Evolutionary conservation across 1,140 invertebrate species (phyloP), one percentile per base, ranked within the genome.

Genomic region (Megathymus violae): DNA sequence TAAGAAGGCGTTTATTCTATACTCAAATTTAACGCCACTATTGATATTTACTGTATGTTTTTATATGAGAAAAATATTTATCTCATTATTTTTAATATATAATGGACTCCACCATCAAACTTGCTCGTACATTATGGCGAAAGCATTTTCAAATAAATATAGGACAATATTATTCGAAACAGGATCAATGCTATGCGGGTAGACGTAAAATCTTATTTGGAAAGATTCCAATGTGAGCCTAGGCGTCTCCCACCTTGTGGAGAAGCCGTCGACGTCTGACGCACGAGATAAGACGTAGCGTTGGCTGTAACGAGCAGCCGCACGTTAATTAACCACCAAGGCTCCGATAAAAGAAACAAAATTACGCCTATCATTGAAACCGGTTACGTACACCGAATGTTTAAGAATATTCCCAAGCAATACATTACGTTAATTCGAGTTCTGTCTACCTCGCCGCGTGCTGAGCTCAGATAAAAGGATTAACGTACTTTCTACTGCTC

Each of bases 1-100:
- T 86, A 88, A 83, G 75, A 76, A 78, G 59, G 76, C 80, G 81
- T 78, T 87, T 89, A 80, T 72, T 83, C 82, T 74, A 81, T 69
- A 78, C 73, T 78, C 74, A 74, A 76, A 75, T 44, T 34, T 31
- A 31, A 46, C 27, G 15, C 15, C 14, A 27, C 41, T 44, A 31
- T 46, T 58, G 15, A 40, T 52, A 15, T 38, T 31, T 7, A 11
- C n/a, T n/a, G n/a, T n/a, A n/a, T n/a, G n/a, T n/a, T n/a, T n/a
- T n/a, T n/a, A n/a, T n/a, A n/a, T n/a, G n/a, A n/a, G n/a, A n/a
- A n/a, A n/a, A n/a, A n/a, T n/a, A n/a, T n/a, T n/a, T n/a, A n/a
- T n/a, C n/a, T n/a, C n/a, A n/a, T n/a, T n/a, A n/a, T n/a, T n/a
- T n/a, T n/a, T n/a, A n/a, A n/a, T n/a, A n/a, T n/a, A n/a, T n/a